Percentiles rank a stretch among this genome's conserved stretches.
These are phyloP conservation scores for Hirtodrosophila trivittata DNA, from an alignment of 2,888 invertebrate genomes.

Conservation along the genomic window DNA sequence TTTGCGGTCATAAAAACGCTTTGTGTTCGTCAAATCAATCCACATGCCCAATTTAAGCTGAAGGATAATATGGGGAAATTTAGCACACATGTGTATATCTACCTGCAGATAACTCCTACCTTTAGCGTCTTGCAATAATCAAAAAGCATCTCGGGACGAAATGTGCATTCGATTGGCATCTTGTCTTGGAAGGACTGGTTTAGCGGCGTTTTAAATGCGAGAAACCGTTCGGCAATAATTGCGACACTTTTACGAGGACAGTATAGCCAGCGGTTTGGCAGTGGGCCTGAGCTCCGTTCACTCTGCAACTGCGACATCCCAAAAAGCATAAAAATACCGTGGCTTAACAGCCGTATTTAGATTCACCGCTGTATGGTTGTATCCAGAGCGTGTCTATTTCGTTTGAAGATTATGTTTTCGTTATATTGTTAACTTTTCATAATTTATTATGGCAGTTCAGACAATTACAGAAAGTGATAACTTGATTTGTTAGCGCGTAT, in stretches of 20 bases:
- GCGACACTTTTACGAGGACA: constrained; percentile 92
- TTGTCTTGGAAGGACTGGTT: constrained; percentile 91
- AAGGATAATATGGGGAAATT: neutral
- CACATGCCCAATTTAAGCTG: constrained; percentile 95
- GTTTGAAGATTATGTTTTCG: no score
- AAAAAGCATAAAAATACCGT: no score
- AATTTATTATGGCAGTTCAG: no score
- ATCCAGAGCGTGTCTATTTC: no score
- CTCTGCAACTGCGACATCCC: no score
- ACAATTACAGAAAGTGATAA: no score
- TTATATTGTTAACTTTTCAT: no score
- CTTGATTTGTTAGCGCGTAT: no score
- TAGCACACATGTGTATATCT: neutral
- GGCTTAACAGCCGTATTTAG: no score
- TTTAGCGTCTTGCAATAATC: constrained; percentile 90
- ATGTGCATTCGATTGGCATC: constrained; percentile 92
- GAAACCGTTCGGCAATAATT: constrained; percentile 91
- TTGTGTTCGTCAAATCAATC: constrained; percentile 98
- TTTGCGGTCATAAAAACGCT: constrained; percentile 94
- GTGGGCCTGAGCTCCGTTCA: constrained; percentile 85
- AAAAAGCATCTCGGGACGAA: constrained; percentile 95
- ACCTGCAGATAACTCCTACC: constrained; percentile 83
- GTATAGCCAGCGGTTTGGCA: constrained; percentile 93
- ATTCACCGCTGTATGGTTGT: no score
- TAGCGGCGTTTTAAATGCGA: constrained; percentile 91